phyloP scores from a whole-genome alignment of 2,113 vertebrate genomes.

The Python bivittatus region DNA sequence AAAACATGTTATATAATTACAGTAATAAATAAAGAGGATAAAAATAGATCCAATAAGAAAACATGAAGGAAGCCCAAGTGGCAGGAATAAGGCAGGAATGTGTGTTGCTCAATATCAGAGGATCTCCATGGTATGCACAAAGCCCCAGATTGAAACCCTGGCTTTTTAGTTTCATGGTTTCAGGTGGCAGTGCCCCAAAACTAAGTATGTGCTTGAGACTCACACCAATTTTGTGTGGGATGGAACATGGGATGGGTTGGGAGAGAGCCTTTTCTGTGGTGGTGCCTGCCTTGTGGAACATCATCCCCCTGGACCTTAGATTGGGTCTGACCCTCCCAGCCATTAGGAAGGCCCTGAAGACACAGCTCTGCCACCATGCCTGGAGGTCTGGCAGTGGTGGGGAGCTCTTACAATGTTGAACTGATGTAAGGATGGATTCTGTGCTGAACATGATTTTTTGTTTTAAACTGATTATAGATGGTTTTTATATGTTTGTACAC shows the following conservation, averaged over 20 bases:
- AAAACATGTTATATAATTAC: not conserved
- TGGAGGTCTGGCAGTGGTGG: not conserved
- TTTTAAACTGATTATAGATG: not conserved
- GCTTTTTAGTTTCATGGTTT: not conserved
- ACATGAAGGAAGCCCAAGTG: not conserved
- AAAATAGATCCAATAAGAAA: not conserved
- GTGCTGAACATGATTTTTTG: not conserved
- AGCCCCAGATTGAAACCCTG: not conserved
- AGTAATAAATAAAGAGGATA: not conserved
- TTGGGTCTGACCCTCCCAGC: not conserved
- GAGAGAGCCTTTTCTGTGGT: not conserved
- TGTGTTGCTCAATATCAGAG: not conserved
- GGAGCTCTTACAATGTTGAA: not conserved
- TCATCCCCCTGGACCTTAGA: not conserved
- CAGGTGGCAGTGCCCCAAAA: not conserved
- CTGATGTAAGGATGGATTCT: not conserved
- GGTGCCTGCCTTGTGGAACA: not conserved
- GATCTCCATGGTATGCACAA: not conserved
- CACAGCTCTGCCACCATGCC: not conserved
- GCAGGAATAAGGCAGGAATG: not conserved
- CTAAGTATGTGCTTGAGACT: not conserved
- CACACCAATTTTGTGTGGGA: not conserved
- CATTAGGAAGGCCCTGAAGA: not conserved
- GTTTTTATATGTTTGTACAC: not conserved
- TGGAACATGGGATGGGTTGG: not conserved